Evolutionary conservation across 2,113 vertebrate species (phyloP), one percentile per base, ranked within the genome.

Genomic region (Neodontobutis hainanensis): DNA sequence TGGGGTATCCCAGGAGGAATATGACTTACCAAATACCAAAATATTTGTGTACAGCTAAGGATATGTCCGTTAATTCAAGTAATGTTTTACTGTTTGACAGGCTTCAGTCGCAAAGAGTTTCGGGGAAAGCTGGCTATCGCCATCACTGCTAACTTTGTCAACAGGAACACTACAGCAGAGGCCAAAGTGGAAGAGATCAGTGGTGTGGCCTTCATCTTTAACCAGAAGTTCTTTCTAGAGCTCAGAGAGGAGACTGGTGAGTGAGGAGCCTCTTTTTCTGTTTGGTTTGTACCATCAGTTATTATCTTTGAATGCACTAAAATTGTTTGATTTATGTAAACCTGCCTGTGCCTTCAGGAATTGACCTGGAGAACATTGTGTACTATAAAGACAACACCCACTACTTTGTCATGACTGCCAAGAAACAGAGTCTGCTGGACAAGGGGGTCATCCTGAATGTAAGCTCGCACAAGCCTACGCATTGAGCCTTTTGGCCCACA

Each of bases 401-500:
- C 80, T 99, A 99, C 82, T 99, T 99, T 75, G 97, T 99, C 76
- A 99, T 99, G 97, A 99, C 97, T 0, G 97, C 97, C 5, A 99
- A 99, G 89, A 99, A 99, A 45, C 97, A 96, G 84, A 96, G 94
- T 75, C 92, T 99, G 70, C 89, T 99, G 75, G 95, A 98, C 60
- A 99, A 99, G 90, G 96, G 96, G 0, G 97, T 98, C 81, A 99
- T 99, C 85, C 91, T 95, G 19, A 90, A 94, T 0, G 97, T 99
- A 12, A 85, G 85, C 70, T 32, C 16, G 16, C 9, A 11, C 38
- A 44, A 27, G 19, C 38, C 2, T 49, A 43, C 15, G 32, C 12
- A n/a, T 27, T 27, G 3, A 1, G 3, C 19, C 19, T 27, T 27
- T 3, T 27, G 19, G 19, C 1, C 19, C 19, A 27, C 19, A 27